Conservation (phyloP, 2,888 invertebrate species). For the Parasteatoda lunata region DNA sequence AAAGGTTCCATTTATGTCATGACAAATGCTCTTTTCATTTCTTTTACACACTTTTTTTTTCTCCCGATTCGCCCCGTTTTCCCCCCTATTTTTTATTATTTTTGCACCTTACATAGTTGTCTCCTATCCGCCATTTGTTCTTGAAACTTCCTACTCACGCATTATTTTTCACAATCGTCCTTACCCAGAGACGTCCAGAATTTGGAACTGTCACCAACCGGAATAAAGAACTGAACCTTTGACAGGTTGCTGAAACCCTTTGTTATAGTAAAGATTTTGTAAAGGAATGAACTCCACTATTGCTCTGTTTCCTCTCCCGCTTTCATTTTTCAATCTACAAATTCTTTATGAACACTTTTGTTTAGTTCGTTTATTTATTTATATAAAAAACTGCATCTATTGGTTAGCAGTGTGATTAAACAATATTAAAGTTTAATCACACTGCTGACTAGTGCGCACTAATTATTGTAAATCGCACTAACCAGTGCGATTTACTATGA, state of each 20-base stretch:
- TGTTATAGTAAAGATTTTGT: conserved; percentile 19
- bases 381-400: too few species aligned
- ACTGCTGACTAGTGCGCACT: too few species aligned
- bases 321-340: too few species aligned
- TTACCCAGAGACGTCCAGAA: conserved; percentile 14
- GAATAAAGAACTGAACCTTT: conserved; percentile 39
- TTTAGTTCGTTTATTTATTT: too few species aligned
- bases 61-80: conserved; percentile 9
- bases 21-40: conserved; percentile 63
- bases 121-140: conserved; percentile 32
- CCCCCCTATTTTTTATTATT: conserved; percentile 34
- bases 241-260: conserved; percentile 65
- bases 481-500: too few species aligned
- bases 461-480: too few species aligned
- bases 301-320: too few species aligned
- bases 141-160: conserved; percentile 37
- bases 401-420: too few species aligned
- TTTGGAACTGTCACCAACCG: conserved; percentile 59
- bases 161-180: conserved; percentile 15
- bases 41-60: conserved; percentile 21
- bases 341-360: too few species aligned
- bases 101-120: conserved; percentile 45
- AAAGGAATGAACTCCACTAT: background rate
- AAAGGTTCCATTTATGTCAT: conserved; percentile 68
- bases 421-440: too few species aligned